phyloP scores from a whole-genome alignment of 1,140 invertebrate genomes.

The Eueides isabella region DNA sequence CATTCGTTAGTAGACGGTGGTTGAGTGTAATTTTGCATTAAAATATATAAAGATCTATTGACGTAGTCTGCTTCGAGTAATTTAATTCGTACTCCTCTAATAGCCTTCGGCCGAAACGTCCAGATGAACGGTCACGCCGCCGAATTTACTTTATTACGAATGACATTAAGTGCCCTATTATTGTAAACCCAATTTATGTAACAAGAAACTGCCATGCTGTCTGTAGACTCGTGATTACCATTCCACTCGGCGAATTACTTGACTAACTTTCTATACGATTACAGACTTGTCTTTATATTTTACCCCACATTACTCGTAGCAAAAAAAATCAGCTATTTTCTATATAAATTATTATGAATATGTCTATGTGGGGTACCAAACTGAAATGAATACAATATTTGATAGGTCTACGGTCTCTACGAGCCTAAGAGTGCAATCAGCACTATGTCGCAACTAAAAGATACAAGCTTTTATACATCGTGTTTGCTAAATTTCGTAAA shows the following conservation, averaged over 20 bases:
- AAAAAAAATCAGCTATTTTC: background rate
- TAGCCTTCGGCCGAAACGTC: conserved; percentile 62
- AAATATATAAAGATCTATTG: conserved; percentile 34
- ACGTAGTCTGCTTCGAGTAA: conserved; percentile 56
- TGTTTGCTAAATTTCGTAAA: too few species aligned
- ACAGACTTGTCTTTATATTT: background rate
- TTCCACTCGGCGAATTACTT: conserved; percentile 41
- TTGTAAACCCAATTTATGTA: conserved; percentile 54
- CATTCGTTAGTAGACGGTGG: too few species aligned
- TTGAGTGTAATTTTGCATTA: too few species aligned
- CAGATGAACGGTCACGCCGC: conserved; percentile 66
- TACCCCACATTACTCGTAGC: background rate
- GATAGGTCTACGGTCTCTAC: too few species aligned
- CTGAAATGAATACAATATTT: too few species aligned
- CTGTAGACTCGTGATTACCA: conserved; percentile 43
- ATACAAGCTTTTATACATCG: too few species aligned
- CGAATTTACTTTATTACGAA: conserved; percentile 70
- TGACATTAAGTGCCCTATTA: conserved; percentile 67
- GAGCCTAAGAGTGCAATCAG: too few species aligned
- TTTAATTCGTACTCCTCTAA: conserved; percentile 68
- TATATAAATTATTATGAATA: background rate
- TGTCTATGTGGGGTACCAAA: too few species aligned
- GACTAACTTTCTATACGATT: conserved; percentile 27
- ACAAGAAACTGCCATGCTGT: conserved; percentile 39
- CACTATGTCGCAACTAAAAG: too few species aligned